Percentiles rank a stretch among this genome's conserved stretches.
These are phyloP conservation scores for Cassiopea xamachana DNA, from an alignment of 30 jellyfish, hydroid and myxozoan species.

Conservation along the genomic window DNA sequence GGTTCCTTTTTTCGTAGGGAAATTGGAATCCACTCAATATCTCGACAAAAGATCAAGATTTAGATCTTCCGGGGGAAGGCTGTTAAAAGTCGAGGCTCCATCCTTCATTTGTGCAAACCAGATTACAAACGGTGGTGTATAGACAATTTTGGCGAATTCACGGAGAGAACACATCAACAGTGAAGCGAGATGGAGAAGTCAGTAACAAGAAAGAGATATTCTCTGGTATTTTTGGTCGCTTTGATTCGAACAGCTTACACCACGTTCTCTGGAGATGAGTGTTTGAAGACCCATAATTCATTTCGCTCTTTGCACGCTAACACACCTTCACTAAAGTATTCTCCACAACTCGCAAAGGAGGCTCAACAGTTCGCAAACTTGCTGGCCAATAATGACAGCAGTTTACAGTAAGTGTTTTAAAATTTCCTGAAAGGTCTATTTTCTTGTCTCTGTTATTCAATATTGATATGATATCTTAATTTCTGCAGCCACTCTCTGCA, in stretches of 20 bases:
- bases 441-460: no score
- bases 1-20: background rate
- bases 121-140: no score
- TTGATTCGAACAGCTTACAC: slow-evolving; percentile 18
- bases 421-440: no score
- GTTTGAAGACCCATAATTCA: slow-evolving; percentile 80
- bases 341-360: slow-evolving; percentile 71
- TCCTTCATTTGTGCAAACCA: background rate
- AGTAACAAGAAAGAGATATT: background rate
- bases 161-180: background rate
- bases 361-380: slow-evolving; percentile 76
- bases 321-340: slow-evolving; percentile 69
- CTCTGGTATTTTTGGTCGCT: slow-evolving; percentile 1
- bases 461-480: no score
- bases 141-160: background rate
- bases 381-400: slow-evolving; percentile 62
- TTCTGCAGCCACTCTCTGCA: no score
- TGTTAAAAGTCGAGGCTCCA: background rate
- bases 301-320: slow-evolving; percentile 68
- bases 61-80: background rate
- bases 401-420: background rate
- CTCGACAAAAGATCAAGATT: background rate
- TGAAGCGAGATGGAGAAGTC: background rate
- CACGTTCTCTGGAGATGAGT: slow-evolving; percentile 71
- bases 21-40: background rate